Percentiles rank a stretch among this genome's conserved stretches.
Conservation (phyloP, 2,797 vertebrate species). For the Sebastes vulpes region DNA sequence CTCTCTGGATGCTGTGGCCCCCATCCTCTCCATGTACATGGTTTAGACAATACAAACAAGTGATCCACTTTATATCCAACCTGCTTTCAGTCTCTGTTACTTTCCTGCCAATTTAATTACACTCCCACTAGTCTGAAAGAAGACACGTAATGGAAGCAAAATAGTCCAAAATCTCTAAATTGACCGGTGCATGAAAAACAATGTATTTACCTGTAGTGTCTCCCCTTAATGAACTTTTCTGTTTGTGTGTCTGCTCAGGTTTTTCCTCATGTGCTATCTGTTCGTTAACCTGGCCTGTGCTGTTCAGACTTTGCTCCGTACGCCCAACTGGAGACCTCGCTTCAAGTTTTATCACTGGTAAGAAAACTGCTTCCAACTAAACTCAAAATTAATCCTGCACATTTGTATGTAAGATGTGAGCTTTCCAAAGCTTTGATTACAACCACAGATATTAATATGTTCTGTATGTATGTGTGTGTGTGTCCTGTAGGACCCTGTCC, state of each 20-base stretch:
- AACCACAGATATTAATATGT: not conserved
- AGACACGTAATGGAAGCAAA: not conserved
- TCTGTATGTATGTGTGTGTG: conserved; percentile 11
- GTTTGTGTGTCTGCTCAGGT: conserved; percentile 81
- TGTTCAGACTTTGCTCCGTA: conserved; percentile 92
- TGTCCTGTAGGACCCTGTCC: conserved; percentile 89
- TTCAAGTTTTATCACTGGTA: conserved; percentile 97
- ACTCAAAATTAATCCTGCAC: not conserved
- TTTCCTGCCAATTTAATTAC: not conserved
- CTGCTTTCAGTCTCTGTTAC: not conserved
- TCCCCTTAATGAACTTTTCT: not conserved
- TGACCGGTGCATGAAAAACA: not conserved
- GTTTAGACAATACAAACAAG: not conserved
- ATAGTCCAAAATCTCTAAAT: not conserved
- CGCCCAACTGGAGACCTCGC: conserved; percentile 96
- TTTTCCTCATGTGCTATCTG: conserved; percentile 98
- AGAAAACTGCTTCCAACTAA: not conserved
- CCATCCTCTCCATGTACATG: conserved; percentile 94
- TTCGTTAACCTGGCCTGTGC: conserved; percentile 98
- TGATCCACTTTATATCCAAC: rapidly evolving
- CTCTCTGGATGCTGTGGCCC: conserved; percentile 93
- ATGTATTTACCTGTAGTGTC: rapidly evolving
- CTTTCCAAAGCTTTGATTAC: not conserved
- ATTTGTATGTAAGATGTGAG: not conserved
- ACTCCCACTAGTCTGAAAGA: not conserved